Base-by-base conservation (phyloP, 2,113 vertebrate species). In the Anoura caudifer region DNA sequence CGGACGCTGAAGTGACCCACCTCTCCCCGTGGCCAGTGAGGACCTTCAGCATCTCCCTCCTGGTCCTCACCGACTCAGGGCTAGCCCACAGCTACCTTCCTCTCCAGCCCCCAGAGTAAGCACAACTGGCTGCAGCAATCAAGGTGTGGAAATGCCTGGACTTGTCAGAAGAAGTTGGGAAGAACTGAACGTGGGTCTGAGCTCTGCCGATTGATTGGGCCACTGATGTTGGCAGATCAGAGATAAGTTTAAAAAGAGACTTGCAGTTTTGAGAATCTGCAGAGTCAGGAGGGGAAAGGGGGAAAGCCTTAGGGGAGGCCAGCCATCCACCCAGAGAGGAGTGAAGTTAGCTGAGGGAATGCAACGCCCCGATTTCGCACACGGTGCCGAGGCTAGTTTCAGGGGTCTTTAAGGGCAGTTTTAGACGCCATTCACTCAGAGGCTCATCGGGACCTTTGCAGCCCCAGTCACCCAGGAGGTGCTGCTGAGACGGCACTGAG, bases 121-220 rank as follows among this genome's bases (percentile, higher is more conserved):
- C 6, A 1, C 80, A 83, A 90, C 72, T 93, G 97, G 63, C 76
- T 91, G 65, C 70, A 36, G 87, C 36, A 80, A 90, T 87, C 95
- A 85, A 90, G 84, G 76, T 45, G 59, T 24, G 33, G 45, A 75
- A 82, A 94, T 17, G 75, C 81, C 13, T n/a, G 43, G 33, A 56
- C 41, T 95, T 87, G 45, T 95, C 56, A 45, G 93, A 43, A 38
- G 88, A 45, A 86, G 84, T 45, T 72, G 45, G 77, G 88, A 80
- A 43, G 54, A 82, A 63, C 47, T 4, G 43, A 56, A 76, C 7
- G 70, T 86, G 63, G 19, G 43, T 52, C 17, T 12, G 15, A 85
- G 90, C 54, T 79, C 73, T 69, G 45, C 12, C 41, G 84, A 91
- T 95, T 77, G 88, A 50, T 77, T 28, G 8, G 82, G 63, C 73